Percentiles rank a stretch among this genome's conserved stretches.
These are phyloP conservation scores for Danio rerio DNA, from an alignment of 2,113 vertebrate species.

Conservation along the genomic window DNA sequence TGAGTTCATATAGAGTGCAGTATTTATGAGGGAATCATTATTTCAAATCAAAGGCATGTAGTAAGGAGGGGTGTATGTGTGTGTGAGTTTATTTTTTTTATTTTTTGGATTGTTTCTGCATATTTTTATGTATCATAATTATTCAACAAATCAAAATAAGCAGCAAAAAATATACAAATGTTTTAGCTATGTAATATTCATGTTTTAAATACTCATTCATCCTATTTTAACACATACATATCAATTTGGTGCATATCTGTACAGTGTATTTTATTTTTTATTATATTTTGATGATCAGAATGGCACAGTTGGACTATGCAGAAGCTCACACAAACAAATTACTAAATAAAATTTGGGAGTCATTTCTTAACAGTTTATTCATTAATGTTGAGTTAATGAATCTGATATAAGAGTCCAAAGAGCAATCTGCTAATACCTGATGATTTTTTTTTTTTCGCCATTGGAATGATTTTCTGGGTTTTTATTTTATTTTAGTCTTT, in stretches of 20 bases:
- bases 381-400: slow-evolving; percentile 3
- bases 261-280: not conserved
- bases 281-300: slow-evolving; percentile 5
- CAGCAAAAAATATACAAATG: slow-evolving; percentile 15
- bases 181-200: not conserved
- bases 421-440: slow-evolving; percentile 41
- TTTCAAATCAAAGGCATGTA: slow-evolving; percentile 19
- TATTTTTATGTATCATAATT: slow-evolving; percentile 8
- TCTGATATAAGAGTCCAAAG: slow-evolving; percentile 45
- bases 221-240: slow-evolving; percentile 9
- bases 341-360: not conserved
- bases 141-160: slow-evolving; percentile 18
- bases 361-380: not conserved
- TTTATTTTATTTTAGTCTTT: too few species aligned
- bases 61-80: slow-evolving; percentile 3
- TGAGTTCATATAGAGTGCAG: slow-evolving; percentile 4
- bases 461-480: too few species aligned
- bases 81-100: not conserved
- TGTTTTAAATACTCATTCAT: too few species aligned
- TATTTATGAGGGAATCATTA: not conserved
- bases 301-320: slow-evolving; percentile 32
- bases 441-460: slow-evolving; percentile 1
- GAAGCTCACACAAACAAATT: slow-evolving; percentile 28
- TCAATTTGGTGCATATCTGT: not conserved
- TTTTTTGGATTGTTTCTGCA: slow-evolving; percentile 10